Evolutionary conservation across 2,888 invertebrate species (phyloP).

Genomic region (Julus scanicus): DNA sequence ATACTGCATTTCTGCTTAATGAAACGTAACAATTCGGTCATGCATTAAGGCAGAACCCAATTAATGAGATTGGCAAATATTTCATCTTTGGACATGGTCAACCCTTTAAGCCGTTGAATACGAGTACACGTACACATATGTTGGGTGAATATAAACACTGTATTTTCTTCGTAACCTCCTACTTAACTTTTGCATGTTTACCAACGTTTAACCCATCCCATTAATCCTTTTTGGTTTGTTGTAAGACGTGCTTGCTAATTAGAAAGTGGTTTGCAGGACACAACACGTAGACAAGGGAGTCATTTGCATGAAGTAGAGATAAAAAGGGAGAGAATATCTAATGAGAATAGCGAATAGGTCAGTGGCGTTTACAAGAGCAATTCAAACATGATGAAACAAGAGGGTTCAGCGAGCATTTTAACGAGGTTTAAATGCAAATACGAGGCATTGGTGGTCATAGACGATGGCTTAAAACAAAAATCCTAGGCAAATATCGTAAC

Average conservation of each 20-base stretch:
- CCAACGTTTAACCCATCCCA: not conserved
- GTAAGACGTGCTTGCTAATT: slow-evolving; percentile 37
- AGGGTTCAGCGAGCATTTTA: not conserved
- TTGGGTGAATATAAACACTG: not conserved
- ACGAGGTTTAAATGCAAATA: slow-evolving; percentile 2
- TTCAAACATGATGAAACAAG: slow-evolving; percentile 1
- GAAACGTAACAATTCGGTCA: not conserved
- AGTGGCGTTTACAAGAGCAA: slow-evolving; percentile 37
- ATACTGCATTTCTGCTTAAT: not conserved
- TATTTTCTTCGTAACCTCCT: not conserved
- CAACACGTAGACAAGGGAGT: not conserved
- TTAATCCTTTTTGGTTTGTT: not conserved
- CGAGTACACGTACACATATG: too few relatives aligned
- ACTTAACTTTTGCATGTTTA: slow-evolving; percentile 27
- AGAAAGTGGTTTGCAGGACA: slow-evolving; percentile 6
- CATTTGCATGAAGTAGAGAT: slow-evolving; percentile 6
- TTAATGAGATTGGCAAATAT: slow-evolving; percentile 19
- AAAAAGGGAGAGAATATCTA: slow-evolving; percentile 19
- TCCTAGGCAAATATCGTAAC: not conserved
- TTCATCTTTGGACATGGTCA: not conserved
- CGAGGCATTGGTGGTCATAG: not conserved
- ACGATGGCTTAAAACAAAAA: not conserved
- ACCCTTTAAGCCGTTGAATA: not conserved
- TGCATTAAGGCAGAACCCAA: not conserved
- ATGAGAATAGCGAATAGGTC: not conserved